Percentiles rank a stretch among this genome's conserved stretches.
These are phyloP conservation scores for Molorchus minor DNA, from an alignment of 2,888 invertebrate species.

Conservation along the genomic window DNA sequence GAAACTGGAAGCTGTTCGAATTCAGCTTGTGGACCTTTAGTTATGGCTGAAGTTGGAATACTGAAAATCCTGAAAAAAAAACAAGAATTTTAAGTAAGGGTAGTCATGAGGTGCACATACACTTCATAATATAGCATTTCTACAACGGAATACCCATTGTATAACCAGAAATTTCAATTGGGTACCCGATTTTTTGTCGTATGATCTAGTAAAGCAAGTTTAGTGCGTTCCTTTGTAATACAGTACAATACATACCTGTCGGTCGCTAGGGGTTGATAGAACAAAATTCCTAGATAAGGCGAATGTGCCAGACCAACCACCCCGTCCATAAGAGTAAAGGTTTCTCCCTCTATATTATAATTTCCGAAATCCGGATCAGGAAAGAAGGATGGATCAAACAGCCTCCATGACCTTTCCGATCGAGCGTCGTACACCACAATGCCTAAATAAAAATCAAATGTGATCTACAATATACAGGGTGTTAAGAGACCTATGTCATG, in stretches of 20 bases:
- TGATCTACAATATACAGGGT: no score
- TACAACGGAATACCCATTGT: no score
- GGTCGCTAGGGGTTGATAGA: slow-evolving; percentile 79
- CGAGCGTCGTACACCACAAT: slow-evolving; percentile 73
- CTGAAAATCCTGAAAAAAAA: slow-evolving; percentile 73
- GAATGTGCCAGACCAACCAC: slow-evolving; percentile 77
- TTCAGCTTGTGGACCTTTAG: slow-evolving; percentile 76
- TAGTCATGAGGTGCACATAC: no score
- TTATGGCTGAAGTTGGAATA: slow-evolving; percentile 76
- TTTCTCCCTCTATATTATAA: slow-evolving; percentile 74
- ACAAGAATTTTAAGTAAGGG: slow-evolving; percentile 4
- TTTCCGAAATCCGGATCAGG: slow-evolving; percentile 83
- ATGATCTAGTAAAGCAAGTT: no score
- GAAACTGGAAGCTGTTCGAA: slow-evolving; percentile 78
- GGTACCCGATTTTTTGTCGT: no score
- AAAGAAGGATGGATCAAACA: slow-evolving; percentile 84
- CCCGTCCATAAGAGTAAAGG: slow-evolving; percentile 79
- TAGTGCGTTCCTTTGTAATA: no score
- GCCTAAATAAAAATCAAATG: no score
- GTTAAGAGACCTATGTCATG: no score
- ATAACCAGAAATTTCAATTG: no score
- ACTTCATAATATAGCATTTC: no score
- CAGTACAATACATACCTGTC: slow-evolving; percentile 72
- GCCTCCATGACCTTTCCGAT: slow-evolving; percentile 81
- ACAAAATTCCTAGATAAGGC: slow-evolving; percentile 70